Conservation (phyloP, 2,888 invertebrate species). For the Morpho achilles region DNA sequence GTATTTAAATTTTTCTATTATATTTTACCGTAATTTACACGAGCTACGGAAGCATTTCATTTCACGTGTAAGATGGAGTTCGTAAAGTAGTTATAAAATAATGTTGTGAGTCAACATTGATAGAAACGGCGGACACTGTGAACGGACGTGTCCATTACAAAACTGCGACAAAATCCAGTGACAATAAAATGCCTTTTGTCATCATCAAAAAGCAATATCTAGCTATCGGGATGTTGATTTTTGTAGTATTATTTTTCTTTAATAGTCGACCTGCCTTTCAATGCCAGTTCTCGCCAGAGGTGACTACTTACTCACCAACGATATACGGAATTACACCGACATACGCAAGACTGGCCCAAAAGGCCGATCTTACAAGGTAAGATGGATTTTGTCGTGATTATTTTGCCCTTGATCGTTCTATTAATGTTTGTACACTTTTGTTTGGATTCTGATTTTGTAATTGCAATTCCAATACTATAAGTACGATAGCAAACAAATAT, state of each 20-base stretch:
- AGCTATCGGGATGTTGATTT: slow-evolving; percentile 67
- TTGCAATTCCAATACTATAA: neutral
- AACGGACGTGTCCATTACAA: slow-evolving; percentile 22
- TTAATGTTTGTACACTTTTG: slow-evolving; percentile 20
- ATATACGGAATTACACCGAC: slow-evolving; percentile 97
- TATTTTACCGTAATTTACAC: neutral
- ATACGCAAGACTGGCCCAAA: slow-evolving; percentile 91
- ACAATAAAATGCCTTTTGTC: slow-evolving; percentile 66
- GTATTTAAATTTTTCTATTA: slow-evolving; percentile 5
- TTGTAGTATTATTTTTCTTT: slow-evolving; percentile 65
- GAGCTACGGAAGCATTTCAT: neutral
- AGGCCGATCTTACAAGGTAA: slow-evolving; percentile 94
- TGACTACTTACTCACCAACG: slow-evolving; percentile 76
- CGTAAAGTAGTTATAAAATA: slow-evolving; percentile 18
- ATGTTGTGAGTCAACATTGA: slow-evolving; percentile 21
- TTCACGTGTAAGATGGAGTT: slow-evolving; percentile 12
- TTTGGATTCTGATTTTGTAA: slow-evolving; percentile 22
- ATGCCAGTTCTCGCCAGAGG: slow-evolving; percentile 61
- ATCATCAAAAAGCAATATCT: slow-evolving; percentile 72
- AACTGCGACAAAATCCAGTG: slow-evolving; percentile 21
- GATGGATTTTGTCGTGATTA: slow-evolving; percentile 44
- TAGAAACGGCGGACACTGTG: slow-evolving; percentile 10
- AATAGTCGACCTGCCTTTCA: slow-evolving; percentile 65
- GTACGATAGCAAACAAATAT: neutral
- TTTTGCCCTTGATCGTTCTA: slow-evolving; percentile 54